Percentiles rank a stretch among this genome's conserved stretches.
These are phyloP conservation scores for Agonopterix subpropinquella DNA, from an alignment of 2,888 invertebrate genomes.

Conservation along the genomic window DNA sequence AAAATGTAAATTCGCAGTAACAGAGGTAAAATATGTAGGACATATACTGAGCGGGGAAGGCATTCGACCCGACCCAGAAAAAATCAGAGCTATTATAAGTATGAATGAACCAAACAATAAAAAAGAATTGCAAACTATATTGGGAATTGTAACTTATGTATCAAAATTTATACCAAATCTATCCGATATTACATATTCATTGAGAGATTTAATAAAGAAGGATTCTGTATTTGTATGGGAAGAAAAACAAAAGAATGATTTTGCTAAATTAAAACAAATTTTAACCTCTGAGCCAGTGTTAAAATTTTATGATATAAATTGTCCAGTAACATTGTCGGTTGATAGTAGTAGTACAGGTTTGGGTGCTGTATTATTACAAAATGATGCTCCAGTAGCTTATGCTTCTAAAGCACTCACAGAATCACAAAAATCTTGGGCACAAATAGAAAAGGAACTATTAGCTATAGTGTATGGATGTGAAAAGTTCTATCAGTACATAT, in stretches of 20 bases:
- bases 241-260: constrained; percentile 6
- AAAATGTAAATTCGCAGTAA: constrained; percentile 7
- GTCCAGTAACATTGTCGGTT: constrained; percentile 4
- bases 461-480: constrained; percentile 14
- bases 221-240: constrained; percentile 8
- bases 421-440: constrained; percentile 10
- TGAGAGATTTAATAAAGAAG: constrained; percentile 8
- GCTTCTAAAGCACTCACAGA: constrained; percentile 13
- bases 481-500: constrained; percentile 14
- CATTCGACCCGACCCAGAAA: constrained; percentile 7
- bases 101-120: constrained; percentile 7
- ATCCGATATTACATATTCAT: constrained; percentile 7
- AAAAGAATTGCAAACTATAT: constrained; percentile 9
- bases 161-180: constrained; percentile 9
- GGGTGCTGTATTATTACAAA: constrained; percentile 8
- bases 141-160: constrained; percentile 12
- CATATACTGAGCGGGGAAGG: constrained; percentile 4
- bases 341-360: constrained; percentile 7
- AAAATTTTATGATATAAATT: constrained; percentile 3
- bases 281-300: constrained; percentile 8
- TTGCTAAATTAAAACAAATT: constrained; percentile 5
- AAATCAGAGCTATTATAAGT: constrained; percentile 4
- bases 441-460: constrained; percentile 16
- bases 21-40: constrained; percentile 8
- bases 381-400: constrained; percentile 10